Evolutionary conservation across 2,113 vertebrate genomes (phyloP).

Genomic region (Macquaria ambigua): DNA sequence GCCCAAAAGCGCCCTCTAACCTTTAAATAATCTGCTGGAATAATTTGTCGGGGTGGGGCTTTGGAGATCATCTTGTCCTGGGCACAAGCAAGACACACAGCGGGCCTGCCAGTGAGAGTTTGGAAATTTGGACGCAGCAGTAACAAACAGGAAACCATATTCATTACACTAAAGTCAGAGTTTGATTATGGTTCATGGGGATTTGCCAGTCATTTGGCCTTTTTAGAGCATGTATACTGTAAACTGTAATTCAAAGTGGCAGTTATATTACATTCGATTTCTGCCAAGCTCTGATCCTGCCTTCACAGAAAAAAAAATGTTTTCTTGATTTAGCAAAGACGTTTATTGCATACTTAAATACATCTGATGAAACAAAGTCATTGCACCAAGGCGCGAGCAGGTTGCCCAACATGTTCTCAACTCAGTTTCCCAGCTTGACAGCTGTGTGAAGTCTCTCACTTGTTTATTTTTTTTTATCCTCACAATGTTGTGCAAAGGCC

Average conservation of each 20-base stretch:
- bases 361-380: slow-evolving; percentile 53
- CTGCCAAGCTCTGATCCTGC: slow-evolving; percentile 17
- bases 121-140: slow-evolving; percentile 53
- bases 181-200: slow-evolving; percentile 45
- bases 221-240: slow-evolving; percentile 25
- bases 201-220: slow-evolving; percentile 37
- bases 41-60: too few relatives aligned
- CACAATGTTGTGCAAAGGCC: slow-evolving; percentile 41
- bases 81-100: too few relatives aligned
- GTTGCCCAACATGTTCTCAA: slow-evolving; percentile 48
- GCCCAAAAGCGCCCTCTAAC: too few relatives aligned
- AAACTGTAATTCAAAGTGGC: slow-evolving; percentile 53
- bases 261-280: slow-evolving; percentile 23
- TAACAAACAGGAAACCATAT: slow-evolving; percentile 64
- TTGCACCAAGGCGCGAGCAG: slow-evolving; percentile 24
- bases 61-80: too few relatives aligned
- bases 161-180: slow-evolving; percentile 46
- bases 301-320: neutral
- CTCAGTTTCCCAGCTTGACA: slow-evolving; percentile 22
- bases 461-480: neutral
- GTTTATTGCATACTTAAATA: neutral
- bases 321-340: slow-evolving; percentile 22
- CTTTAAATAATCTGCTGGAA: too few relatives aligned
- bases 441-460: neutral
- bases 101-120: slow-evolving; percentile 11